A percentile compares a stretch with the other conserved stretches of the same genome.
Conservation (phyloP, 2,113 vertebrate genomes). For the Thryonomys swinderianus region DNA sequence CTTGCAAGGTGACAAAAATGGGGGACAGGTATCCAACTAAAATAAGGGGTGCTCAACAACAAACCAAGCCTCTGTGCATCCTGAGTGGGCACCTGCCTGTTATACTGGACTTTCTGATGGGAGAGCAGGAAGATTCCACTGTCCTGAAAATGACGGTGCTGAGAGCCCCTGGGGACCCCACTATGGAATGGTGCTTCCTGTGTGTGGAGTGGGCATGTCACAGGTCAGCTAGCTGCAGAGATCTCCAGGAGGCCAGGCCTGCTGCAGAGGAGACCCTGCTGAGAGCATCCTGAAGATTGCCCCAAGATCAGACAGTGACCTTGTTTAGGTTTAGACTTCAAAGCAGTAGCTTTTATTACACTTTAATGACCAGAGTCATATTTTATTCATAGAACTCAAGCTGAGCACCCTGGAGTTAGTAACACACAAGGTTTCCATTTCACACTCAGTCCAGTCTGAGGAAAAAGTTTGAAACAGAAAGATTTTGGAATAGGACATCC, state of each 20-base stretch:
- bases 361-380: constrained; percentile 78
- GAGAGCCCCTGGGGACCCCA: neutral
- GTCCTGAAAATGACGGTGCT: neutral
- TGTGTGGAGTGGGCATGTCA: neutral
- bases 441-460: constrained; percentile 8
- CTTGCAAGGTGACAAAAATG: neutral
- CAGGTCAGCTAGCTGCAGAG: neutral
- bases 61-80: neutral
- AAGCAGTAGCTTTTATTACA: constrained; percentile 72
- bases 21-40: neutral
- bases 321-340: constrained; percentile 75
- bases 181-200: neutral
- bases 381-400: constrained; percentile 79
- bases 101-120: neutral
- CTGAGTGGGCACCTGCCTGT: neutral
- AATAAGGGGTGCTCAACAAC: neutral
- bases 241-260: neutral
- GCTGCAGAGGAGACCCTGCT: neutral
- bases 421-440: constrained; percentile 60
- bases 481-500: neutral
- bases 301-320: constrained; percentile 62
- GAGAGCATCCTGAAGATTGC: constrained; percentile 55
- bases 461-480: constrained; percentile 51
- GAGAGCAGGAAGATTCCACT: neutral
- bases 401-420: constrained; percentile 59